Conservation (phyloP, 2,797 vertebrate species). For the Taenioides sp. region DNA sequence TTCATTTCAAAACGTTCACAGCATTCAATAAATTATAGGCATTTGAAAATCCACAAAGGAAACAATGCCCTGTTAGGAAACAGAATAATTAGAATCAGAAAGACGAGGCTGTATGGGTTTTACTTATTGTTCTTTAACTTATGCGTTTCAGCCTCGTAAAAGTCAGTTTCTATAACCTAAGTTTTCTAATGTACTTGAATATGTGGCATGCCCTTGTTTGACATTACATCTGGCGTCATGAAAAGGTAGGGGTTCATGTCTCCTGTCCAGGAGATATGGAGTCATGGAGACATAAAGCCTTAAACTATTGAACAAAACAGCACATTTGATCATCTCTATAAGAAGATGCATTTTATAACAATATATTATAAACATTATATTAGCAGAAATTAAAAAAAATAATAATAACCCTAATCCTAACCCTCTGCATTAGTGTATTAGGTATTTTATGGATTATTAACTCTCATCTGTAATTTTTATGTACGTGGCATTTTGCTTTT, state of each 20-base stretch:
- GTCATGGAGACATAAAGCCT: conserved; percentile 9
- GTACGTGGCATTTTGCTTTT: neutral
- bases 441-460: neutral
- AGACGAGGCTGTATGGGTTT: no score
- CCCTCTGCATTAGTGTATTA: neutral
- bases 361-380: neutral
- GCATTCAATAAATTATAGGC: neutral
- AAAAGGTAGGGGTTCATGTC: conserved; percentile 68
- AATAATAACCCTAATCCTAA: no score
- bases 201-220: conserved; percentile 45
- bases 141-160: conserved; percentile 24
- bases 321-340: neutral
- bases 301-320: conserved; percentile 26
- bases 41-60: no score
- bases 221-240: conserved; percentile 71
- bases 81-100: no score
- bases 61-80: no score
- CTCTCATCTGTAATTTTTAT: neutral
- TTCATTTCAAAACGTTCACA: neutral
- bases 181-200: conserved; percentile 16
- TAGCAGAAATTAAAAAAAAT: neutral
- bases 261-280: conserved; percentile 57
- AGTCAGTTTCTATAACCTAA: conserved; percentile 27
- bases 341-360: neutral
- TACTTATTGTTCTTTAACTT: no score